These are phyloP conservation scores for Synanceia verrucosa DNA, from an alignment of 2,797 vertebrate species.

Conservation along the genomic window DNA sequence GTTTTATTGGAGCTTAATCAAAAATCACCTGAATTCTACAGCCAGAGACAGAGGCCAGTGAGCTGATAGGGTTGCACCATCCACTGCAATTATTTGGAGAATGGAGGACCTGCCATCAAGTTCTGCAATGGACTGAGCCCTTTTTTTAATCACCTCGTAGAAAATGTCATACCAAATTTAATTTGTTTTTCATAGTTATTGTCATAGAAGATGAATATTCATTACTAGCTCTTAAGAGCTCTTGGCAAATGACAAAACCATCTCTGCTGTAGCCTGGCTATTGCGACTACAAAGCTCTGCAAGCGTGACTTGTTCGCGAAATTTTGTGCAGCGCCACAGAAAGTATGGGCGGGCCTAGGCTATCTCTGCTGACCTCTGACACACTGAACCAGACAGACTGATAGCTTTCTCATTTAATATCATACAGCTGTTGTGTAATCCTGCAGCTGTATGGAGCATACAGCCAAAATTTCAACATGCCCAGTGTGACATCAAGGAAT, in stretches of 20 bases:
- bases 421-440: not conserved
- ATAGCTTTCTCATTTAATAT: not conserved
- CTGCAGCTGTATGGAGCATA: not conserved
- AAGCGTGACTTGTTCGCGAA: too few relatives aligned
- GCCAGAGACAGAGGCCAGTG: too few relatives aligned
- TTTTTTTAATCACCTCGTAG: too few relatives aligned
- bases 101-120: not conserved
- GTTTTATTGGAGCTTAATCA: too few relatives aligned
- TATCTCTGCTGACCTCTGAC: conserved; percentile 8
- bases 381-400: not conserved
- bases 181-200: not conserved
- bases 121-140: not conserved
- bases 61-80: not conserved
- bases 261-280: too few relatives aligned
- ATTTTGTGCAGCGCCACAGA: too few relatives aligned
- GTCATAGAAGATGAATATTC: not conserved
- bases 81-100: not conserved
- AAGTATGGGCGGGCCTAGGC: too few relatives aligned
- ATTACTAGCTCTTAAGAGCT: not conserved
- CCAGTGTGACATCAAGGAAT: not conserved
- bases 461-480: not conserved
- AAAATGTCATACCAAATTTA: too few relatives aligned
- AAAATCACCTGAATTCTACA: too few relatives aligned
- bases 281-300: too few relatives aligned
- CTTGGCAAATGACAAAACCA: not conserved